These are phyloP conservation scores for Teinopalpus imperialis DNA, from an alignment of 2,888 invertebrate genomes.

Conservation along the genomic window DNA sequence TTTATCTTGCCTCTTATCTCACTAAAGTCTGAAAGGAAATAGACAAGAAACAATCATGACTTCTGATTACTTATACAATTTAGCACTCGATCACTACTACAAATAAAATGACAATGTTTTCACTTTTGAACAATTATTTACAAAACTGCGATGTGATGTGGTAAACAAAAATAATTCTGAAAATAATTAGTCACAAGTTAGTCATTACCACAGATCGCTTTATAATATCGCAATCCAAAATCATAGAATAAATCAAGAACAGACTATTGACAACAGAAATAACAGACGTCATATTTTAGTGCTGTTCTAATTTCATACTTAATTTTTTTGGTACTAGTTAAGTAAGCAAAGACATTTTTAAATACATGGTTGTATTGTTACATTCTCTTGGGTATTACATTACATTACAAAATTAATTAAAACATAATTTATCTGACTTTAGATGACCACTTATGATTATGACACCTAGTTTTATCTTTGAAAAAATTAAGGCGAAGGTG, in stretches of 20 bases:
- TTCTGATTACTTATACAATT: conserved; percentile 38
- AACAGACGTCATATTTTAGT: too few relatives aligned
- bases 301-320: too few relatives aligned
- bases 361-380: too few relatives aligned
- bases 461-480: too few relatives aligned
- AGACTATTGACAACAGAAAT: conserved; percentile 4
- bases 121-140: conserved; percentile 29
- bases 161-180: conserved; percentile 40
- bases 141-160: conserved; percentile 31
- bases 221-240: conserved; percentile 14
- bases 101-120: conserved; percentile 18
- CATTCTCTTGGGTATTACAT: too few relatives aligned
- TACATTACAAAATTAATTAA: too few relatives aligned
- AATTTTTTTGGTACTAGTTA: too few relatives aligned
- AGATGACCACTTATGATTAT: too few relatives aligned
- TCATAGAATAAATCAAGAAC: conserved; percentile 12
- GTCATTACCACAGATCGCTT: conserved; percentile 31
- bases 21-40: conserved; percentile 58
- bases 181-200: conserved; percentile 39
- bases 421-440: too few relatives aligned
- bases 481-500: too few relatives aligned
- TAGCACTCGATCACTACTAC: conserved; percentile 7
- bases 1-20: conserved; percentile 70
- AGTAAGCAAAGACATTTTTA: too few relatives aligned
- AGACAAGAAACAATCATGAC: conserved; percentile 53